A percentile compares a stretch with the other conserved stretches of the same genome.
Evolutionary conservation across 2,113 vertebrate species (phyloP).

Genomic region (Sporophila hypoxantha): DNA sequence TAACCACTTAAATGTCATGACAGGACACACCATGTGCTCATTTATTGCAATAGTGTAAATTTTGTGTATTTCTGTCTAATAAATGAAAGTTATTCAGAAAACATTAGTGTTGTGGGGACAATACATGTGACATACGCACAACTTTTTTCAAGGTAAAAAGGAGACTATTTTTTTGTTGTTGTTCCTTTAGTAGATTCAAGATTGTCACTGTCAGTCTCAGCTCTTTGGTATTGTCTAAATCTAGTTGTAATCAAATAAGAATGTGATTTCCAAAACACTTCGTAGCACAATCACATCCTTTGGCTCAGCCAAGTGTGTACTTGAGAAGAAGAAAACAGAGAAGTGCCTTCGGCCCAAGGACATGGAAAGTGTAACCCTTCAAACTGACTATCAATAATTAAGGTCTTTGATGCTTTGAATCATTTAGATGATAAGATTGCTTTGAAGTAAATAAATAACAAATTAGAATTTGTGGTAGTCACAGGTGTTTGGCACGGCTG

Average conservation of each 20-base stretch:
- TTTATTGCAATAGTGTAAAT: background rate
- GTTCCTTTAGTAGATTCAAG: background rate
- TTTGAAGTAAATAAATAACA: slow-evolving; percentile 80
- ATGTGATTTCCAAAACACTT: slow-evolving; percentile 27
- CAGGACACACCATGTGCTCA: background rate
- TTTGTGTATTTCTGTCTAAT: background rate
- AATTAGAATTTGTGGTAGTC: slow-evolving; percentile 76
- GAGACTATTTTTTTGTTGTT: background rate
- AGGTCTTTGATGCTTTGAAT: slow-evolving; percentile 68
- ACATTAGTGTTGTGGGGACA: background rate
- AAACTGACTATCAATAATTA: slow-evolving; percentile 72
- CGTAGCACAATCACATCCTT: slow-evolving; percentile 5
- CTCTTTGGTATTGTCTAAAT: slow-evolving; percentile 16
- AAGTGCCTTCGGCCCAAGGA: slow-evolving; percentile 57
- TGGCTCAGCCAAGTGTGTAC: slow-evolving; percentile 15
- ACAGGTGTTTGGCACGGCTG: slow-evolving; percentile 77
- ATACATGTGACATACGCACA: background rate
- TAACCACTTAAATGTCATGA: background rate
- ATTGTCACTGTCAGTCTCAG: slow-evolving; percentile 19
- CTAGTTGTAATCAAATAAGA: slow-evolving; percentile 36
- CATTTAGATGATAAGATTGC: slow-evolving; percentile 76
- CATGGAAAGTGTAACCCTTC: slow-evolving; percentile 41
- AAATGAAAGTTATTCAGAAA: background rate
- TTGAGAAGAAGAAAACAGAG: slow-evolving; percentile 50
- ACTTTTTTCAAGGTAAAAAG: background rate